Evolutionary conservation across 2,797 vertebrate species (phyloP), one percentile per base, ranked within the genome.

Genomic region (Coranthus polyacanthus): DNA sequence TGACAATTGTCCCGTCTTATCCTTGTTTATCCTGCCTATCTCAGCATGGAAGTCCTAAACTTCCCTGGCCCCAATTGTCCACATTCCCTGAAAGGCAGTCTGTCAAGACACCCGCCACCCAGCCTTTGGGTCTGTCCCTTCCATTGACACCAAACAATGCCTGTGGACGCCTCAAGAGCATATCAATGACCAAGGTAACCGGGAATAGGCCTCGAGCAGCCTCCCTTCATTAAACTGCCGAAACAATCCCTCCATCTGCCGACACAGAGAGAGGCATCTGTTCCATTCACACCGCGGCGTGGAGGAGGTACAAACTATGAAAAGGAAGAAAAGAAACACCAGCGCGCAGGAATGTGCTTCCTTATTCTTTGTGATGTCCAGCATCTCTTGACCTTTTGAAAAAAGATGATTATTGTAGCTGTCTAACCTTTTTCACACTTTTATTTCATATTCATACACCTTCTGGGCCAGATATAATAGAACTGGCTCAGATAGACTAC

Each of bases 221-320:
- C 77, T 47, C 60, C 81, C 85, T 81, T 84, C 78, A 85, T 83
- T 85, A 87, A 61, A 67, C 50, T 6, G 39, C 54, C 75, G 72
- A 71, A 80, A 86, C 84, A 91, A 88, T 88, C 79, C 81, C 45
- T 74, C 92, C 90, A 92, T 91, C 89, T 92, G 90, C 87, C 79
- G 12, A 57, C 86, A 73, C 76, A 72, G 52, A 51, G 72, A 39
- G 69, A 64, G 73, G 87, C 89, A 92, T 92, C 91, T 92, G 92
- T 56, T 90, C 77, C 83, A 56, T 86, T 89, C 86, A 89, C 75
- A 80, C 56, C 3, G 57, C 12, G 10, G 16, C 53, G 11, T 9
- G 72, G 75, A 84, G 79, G 76, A 86, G 79, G 73, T 16, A 10
- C 71, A 0, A 7, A 3, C 44, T 10, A 8, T 78, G 72, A 82